phyloP scores from a whole-genome alignment of 2,113 vertebrate species.

The Menura novaehollandiae region DNA sequence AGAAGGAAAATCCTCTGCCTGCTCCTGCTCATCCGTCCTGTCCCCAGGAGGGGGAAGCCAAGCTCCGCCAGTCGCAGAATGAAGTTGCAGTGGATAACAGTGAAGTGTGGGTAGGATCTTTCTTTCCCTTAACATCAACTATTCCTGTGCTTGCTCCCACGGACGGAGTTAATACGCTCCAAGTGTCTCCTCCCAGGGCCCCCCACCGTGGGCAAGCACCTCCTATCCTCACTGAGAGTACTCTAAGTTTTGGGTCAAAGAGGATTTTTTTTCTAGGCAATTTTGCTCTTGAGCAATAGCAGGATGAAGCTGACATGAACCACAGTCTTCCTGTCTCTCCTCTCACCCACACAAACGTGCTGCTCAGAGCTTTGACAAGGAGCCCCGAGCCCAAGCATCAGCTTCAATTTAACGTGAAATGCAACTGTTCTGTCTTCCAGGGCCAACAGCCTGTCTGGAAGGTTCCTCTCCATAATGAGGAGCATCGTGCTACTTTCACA shows the following conservation, averaged over 20 bases:
- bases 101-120: background rate
- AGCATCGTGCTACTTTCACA: background rate
- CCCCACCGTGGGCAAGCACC: background rate
- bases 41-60: conserved; percentile 1
- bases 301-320: background rate
- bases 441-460: background rate
- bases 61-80: background rate
- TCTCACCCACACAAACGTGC: background rate
- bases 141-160: background rate
- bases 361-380: background rate
- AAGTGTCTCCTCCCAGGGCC: background rate
- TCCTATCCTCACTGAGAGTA: background rate
- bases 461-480: background rate
- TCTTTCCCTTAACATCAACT: background rate
- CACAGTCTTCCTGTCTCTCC: background rate
- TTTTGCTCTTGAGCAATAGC: background rate
- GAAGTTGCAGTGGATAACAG: background rate
- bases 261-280: background rate
- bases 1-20: background rate
- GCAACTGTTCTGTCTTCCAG: background rate
- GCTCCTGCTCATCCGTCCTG: background rate
- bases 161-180: background rate
- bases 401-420: background rate
- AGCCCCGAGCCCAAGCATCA: background rate
- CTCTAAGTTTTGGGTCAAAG: background rate